Percentiles rank a stretch among this genome's conserved stretches.
phyloP scores from a whole-genome alignment of 1,140 invertebrate genomes.

The Chrysopa pallens region DNA sequence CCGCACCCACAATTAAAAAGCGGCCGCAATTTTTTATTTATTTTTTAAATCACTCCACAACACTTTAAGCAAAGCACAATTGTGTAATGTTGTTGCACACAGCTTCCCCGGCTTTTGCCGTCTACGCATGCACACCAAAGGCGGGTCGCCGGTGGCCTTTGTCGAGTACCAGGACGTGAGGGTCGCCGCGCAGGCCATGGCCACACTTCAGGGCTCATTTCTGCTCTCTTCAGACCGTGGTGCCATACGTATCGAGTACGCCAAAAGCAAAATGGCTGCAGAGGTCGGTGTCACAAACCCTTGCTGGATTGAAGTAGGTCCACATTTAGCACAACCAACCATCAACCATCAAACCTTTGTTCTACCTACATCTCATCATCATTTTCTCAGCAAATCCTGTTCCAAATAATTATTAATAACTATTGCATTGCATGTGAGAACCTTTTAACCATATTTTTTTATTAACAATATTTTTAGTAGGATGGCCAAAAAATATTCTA shows the following conservation, averaged over 20 bases:
- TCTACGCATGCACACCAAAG: constrained; percentile 91
- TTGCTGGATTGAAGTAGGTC: constrained; percentile 28
- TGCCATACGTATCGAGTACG: constrained; percentile 94
- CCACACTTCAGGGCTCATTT: constrained; percentile 82
- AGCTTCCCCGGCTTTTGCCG: constrained; percentile 94
- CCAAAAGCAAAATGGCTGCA: constrained; percentile 89
- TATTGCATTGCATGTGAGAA: too few relatives aligned
- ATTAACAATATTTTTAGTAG: too few relatives aligned
- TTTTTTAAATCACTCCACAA: too few relatives aligned
- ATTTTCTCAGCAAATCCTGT: too few relatives aligned
- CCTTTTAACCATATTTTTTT: too few relatives aligned
- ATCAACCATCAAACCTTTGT: too few relatives aligned
- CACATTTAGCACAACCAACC: constrained; percentile 2
- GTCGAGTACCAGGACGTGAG: constrained; percentile 88
- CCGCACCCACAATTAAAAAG: too few relatives aligned
- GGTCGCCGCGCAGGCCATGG: constrained; percentile 78
- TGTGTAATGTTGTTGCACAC: constrained; percentile 30
- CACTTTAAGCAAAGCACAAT: constrained; percentile 3
- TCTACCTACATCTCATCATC: too few relatives aligned
- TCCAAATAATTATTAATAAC: too few relatives aligned
- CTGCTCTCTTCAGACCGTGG: constrained; percentile 86
- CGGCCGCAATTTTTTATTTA: too few relatives aligned
- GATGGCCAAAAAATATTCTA: too few relatives aligned
- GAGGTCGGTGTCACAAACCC: constrained; percentile 37
- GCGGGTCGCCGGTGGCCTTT: constrained; percentile 83